phyloP scores from a whole-genome alignment of 2,113 vertebrate species.

The Megalops atlanticus region DNA sequence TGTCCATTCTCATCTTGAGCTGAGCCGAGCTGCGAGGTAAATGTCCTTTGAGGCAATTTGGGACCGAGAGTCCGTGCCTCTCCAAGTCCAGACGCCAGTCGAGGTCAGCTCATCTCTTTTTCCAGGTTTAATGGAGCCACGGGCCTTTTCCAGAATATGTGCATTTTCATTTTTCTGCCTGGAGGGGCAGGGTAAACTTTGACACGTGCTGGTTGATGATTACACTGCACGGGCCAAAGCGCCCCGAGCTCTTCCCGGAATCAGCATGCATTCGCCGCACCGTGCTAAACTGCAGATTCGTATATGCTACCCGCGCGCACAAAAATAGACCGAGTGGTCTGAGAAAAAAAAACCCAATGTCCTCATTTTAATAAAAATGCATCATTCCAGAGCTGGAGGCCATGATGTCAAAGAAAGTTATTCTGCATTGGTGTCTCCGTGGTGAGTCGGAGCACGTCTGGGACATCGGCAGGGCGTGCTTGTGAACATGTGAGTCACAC shows the following conservation, averaged over 20 bases:
- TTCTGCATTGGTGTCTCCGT: neutral
- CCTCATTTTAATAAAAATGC: neutral
- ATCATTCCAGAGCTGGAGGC: neutral
- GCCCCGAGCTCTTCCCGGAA: neutral
- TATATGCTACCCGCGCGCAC: neutral
- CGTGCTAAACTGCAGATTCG: neutral
- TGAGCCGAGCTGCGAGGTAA: no score
- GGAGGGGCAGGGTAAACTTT: neutral
- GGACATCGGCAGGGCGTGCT: neutral
- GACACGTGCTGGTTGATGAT: neutral
- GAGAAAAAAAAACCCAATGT: neutral
- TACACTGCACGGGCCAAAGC: neutral
- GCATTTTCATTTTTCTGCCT: neutral
- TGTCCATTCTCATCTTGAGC: no score
- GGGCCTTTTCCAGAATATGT: neutral
- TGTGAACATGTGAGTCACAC: neutral
- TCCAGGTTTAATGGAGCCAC: no score
- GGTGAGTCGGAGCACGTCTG: neutral
- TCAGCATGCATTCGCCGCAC: neutral
- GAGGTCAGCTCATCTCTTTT: no score
- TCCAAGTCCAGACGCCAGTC: no score
- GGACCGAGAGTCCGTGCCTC: no score
- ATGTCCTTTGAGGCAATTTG: no score
- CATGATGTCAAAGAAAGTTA: neutral
- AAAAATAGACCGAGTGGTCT: neutral